Evolutionary conservation across 1,140 invertebrate genomes (phyloP).

Genomic region (Procambarus clarkii): DNA sequence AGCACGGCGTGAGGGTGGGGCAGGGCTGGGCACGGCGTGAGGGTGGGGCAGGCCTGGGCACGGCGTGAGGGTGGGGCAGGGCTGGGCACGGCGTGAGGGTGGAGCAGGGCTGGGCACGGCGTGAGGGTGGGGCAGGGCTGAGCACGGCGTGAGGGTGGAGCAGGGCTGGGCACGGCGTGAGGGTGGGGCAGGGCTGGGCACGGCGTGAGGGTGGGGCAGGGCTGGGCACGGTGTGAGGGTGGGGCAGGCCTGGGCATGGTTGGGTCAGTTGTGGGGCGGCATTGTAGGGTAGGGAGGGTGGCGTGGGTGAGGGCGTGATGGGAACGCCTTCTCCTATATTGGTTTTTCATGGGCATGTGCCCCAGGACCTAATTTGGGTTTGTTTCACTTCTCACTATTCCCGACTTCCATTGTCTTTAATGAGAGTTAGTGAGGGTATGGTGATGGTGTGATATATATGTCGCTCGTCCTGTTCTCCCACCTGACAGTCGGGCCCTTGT

Average conservation of each 20-base stretch:
- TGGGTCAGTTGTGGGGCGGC: background rate
- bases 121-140: too few species aligned
- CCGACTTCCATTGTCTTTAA: slow-evolving; percentile 18
- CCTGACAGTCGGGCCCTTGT: too few species aligned
- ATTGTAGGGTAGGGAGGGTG: background rate
- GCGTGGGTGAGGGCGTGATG: background rate
- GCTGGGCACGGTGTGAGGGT: background rate
- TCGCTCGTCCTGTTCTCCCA: too few species aligned
- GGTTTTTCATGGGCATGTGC: slow-evolving; percentile 68
- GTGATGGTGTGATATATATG: background rate
- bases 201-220: background rate
- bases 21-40: background rate
- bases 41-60: background rate
- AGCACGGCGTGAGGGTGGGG: background rate
- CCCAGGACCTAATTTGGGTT: slow-evolving; percentile 55
- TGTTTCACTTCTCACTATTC: slow-evolving; percentile 48
- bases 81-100: background rate
- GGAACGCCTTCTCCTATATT: slow-evolving; percentile 60
- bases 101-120: background rate
- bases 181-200: too few species aligned
- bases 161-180: background rate
- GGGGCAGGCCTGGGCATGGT: background rate
- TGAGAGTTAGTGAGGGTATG: background rate
- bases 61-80: background rate
- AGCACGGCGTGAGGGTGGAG: too few species aligned